Conservation (phyloP, 2,113 vertebrate genomes). For the Tichodroma muraria region DNA sequence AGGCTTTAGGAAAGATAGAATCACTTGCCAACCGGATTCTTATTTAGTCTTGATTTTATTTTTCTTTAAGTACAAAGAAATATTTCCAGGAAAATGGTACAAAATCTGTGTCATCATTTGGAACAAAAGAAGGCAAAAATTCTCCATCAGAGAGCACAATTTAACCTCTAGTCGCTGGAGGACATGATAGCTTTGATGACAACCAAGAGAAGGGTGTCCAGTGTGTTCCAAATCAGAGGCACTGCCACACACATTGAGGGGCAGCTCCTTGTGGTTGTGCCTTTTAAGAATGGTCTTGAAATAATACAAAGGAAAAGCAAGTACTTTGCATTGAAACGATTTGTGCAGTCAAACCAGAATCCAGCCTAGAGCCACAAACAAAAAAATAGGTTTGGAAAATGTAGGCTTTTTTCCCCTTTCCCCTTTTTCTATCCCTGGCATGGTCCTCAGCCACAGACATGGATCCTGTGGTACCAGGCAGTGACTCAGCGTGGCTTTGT, state of each 20-base stretch:
- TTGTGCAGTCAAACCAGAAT: not conserved
- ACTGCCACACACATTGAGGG: not conserved
- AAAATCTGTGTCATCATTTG: not conserved
- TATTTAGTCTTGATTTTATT: not conserved
- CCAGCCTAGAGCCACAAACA: not conserved
- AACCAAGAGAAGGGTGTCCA: not conserved
- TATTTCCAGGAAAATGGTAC: not conserved
- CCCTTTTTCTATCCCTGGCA: not conserved
- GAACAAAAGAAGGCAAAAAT: not conserved
- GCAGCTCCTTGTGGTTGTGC: not conserved
- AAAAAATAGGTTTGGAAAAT: not conserved
- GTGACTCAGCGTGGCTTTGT: not conserved
- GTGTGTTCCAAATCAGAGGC: not conserved
- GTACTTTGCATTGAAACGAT: not conserved
- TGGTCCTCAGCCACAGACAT: not conserved
- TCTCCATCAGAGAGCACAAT: not conserved
- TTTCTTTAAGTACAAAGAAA: not conserved
- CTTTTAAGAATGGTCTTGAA: not conserved
- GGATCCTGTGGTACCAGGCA: not conserved
- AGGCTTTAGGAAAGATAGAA: not conserved
- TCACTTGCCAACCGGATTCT: not conserved
- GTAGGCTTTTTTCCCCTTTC: not conserved
- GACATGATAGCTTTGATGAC: not conserved
- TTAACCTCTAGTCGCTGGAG: not conserved
- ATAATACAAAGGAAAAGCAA: not conserved